A percentile compares a stretch with the other conserved stretches of the same genome.
Evolutionary conservation across 2,797 vertebrate species (phyloP).

Genomic region (Delichon dasypus): DNA sequence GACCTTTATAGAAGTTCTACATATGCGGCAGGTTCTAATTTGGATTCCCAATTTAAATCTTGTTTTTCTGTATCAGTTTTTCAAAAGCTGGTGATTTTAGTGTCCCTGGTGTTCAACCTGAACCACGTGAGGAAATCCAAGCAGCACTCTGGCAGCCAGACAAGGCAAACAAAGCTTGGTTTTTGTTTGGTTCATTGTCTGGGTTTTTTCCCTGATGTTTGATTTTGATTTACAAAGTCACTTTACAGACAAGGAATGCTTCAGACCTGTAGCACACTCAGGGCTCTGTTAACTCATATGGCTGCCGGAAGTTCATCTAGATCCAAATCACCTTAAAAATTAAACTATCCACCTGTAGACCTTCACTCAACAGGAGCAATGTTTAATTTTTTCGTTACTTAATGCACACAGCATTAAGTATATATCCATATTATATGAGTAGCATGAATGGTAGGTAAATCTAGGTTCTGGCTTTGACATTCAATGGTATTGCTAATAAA

Average conservation of each 20-base stretch:
- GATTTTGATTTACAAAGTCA: not conserved
- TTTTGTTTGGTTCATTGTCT: not conserved
- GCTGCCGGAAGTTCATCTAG: not conserved
- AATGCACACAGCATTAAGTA: not conserved
- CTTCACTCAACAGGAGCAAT: slow-evolving; percentile 3
- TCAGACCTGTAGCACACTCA: not conserved
- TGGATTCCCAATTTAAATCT: not conserved
- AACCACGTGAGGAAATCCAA: not conserved
- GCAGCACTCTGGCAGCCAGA: not conserved
- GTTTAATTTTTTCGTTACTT: slow-evolving; percentile 33
- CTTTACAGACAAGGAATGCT: not conserved
- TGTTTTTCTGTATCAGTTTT: not conserved
- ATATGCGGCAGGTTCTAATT: not conserved
- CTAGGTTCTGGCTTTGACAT: slow-evolving; percentile 27
- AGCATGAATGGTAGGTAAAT: slow-evolving; percentile 58
- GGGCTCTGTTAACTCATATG: not conserved
- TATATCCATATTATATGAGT: not conserved
- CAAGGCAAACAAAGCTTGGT: not conserved
- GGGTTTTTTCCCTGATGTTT: not conserved
- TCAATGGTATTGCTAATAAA: slow-evolving; percentile 15
- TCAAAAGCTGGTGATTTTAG: not conserved
- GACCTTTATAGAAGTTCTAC: not conserved
- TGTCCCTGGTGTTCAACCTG: not conserved
- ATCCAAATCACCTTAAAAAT: not conserved
- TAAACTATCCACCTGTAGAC: not conserved